These are phyloP conservation scores for Pemphigus obesinymphae DNA, from an alignment of 1,140 invertebrate species.

Conservation along the genomic window DNA sequence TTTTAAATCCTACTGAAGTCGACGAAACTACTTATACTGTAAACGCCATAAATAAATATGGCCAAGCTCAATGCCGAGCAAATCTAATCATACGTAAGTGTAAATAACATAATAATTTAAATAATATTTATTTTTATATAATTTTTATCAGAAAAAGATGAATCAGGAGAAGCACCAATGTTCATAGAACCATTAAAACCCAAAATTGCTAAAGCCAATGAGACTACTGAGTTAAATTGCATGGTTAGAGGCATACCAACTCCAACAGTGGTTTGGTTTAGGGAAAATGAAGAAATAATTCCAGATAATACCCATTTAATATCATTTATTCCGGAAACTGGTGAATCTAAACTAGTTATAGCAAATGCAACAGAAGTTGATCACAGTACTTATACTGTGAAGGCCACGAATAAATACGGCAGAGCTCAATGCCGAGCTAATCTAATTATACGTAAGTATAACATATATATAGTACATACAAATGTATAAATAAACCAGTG, in stretches of 20 bases:
- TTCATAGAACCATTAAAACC: slow-evolving; percentile 64
- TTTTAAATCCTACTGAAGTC: slow-evolving; percentile 58
- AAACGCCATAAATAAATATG: slow-evolving; percentile 64
- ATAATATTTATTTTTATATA: too few species aligned
- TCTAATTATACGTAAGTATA: slow-evolving; percentile 54
- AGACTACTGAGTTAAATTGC: slow-evolving; percentile 60
- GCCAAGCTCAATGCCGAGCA: slow-evolving; percentile 64
- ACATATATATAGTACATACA: neutral
- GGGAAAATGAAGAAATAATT: slow-evolving; percentile 59
- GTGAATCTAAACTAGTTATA: slow-evolving; percentile 61
- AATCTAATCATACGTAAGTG: slow-evolving; percentile 58
- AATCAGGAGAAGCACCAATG: slow-evolving; percentile 60
- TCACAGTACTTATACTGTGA: slow-evolving; percentile 63
- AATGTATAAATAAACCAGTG: too few species aligned
- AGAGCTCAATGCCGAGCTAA: slow-evolving; percentile 66
- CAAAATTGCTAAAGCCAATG: slow-evolving; percentile 59
- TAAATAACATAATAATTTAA: too few species aligned
- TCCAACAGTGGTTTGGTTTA: slow-evolving; percentile 69
- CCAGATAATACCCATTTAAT: slow-evolving; percentile 57
- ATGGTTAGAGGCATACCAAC: slow-evolving; percentile 64
- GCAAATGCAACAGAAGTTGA: slow-evolving; percentile 59
- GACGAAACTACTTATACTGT: slow-evolving; percentile 66
- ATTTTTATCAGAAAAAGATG: slow-evolving; percentile 60
- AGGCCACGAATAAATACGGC: slow-evolving; percentile 66
- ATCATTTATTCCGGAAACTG: slow-evolving; percentile 60